phyloP scores from a whole-genome alignment of 2,113 vertebrate genomes.

The Sorex fumeus region DNA sequence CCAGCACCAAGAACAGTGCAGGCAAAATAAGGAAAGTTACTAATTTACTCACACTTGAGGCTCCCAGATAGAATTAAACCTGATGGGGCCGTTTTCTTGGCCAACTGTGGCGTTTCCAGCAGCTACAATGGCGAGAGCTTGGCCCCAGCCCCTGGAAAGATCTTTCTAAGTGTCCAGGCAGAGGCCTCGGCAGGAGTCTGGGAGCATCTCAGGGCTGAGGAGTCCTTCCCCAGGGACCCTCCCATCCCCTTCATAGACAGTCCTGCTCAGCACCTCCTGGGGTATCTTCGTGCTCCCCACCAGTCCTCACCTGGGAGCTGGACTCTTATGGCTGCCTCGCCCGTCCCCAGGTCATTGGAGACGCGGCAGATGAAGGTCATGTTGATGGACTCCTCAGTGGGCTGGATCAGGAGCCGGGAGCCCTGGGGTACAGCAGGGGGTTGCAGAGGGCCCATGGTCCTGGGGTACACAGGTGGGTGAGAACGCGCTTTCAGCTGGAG shows the following conservation, averaged over 20 bases:
- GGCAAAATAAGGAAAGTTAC: too few species aligned
- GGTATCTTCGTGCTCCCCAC: not conserved
- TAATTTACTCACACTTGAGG: too few species aligned
- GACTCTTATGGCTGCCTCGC: conserved; percentile 81
- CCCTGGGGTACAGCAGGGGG: conserved; percentile 76
- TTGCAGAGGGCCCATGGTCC: conserved; percentile 87
- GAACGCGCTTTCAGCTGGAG: not conserved
- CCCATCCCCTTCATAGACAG: not conserved
- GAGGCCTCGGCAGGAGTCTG: not conserved
- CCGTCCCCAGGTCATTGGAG: conserved; percentile 87
- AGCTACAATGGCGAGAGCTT: not conserved
- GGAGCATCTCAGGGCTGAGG: not conserved
- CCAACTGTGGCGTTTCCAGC: not conserved
- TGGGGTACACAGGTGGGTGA: conserved; percentile 70
- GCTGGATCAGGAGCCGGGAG: conserved; percentile 86
- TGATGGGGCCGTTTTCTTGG: not conserved
- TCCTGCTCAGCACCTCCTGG: not conserved
- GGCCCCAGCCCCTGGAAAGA: not conserved
- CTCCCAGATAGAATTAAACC: too few species aligned
- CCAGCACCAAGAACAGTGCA: too few species aligned
- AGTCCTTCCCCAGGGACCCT: too few species aligned
- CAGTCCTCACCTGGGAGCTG: conserved; percentile 89
- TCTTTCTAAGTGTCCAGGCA: not conserved
- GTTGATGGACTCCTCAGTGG: conserved; percentile 89
- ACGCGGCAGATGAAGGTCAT: conserved; percentile 92